Percentiles rank a stretch among this genome's conserved stretches.
phyloP scores from a whole-genome alignment of 2,888 invertebrate genomes.

The Acanthoscelides obtectus region DNA sequence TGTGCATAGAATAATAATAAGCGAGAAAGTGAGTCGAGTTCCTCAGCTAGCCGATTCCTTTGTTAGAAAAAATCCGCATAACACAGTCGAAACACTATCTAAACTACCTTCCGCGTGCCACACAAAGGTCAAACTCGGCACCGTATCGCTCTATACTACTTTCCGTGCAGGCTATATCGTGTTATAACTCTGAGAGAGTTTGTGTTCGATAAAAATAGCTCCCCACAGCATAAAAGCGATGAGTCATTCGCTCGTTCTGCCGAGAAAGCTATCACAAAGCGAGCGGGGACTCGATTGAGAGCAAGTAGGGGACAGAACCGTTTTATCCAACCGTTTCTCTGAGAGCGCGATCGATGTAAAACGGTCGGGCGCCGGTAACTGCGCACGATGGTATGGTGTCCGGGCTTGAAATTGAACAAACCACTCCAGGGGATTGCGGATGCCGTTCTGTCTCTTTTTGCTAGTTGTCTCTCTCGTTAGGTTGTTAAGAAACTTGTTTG shows the following conservation, averaged over 20 bases:
- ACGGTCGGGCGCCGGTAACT: not conserved
- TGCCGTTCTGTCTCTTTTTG: not conserved
- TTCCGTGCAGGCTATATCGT: not conserved
- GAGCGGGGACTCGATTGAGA: not conserved
- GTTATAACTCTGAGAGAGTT: not conserved
- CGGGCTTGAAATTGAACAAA: not conserved
- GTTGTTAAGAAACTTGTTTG: not conserved
- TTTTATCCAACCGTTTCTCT: not conserved
- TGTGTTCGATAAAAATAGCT: not conserved
- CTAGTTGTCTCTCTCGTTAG: not conserved
- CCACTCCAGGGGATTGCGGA: not conserved
- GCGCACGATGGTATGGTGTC: not conserved
- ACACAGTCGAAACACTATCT: not conserved
- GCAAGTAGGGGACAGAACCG: not conserved
- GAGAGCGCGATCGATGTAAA: not conserved
- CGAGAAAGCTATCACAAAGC: not conserved
- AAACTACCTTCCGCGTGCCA: not conserved
- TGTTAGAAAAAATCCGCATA: not conserved
- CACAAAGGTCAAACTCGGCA: not conserved
- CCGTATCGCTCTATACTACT: not conserved
- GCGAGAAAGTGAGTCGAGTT: not conserved
- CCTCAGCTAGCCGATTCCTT: not conserved
- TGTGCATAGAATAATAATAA: not conserved
- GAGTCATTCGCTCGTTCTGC: not conserved
- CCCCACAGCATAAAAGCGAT: not conserved